A percentile compares a stretch with the other conserved stretches of the same genome.
phyloP scores from a whole-genome alignment of 2,888 invertebrate species.

The Andrena hattorfiana region DNA sequence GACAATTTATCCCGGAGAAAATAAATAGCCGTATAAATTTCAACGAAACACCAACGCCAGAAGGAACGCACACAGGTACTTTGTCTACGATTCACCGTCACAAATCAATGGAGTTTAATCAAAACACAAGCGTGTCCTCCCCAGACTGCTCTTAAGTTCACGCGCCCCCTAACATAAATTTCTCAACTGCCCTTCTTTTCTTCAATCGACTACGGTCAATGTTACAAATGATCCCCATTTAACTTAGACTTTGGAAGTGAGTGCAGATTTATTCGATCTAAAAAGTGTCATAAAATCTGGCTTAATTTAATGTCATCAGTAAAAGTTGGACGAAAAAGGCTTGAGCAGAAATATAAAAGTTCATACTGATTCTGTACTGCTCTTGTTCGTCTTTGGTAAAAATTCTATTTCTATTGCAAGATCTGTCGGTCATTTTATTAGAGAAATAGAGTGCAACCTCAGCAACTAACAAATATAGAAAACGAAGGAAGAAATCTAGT shows the following conservation, averaged over 20 bases:
- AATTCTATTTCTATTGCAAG: too few relatives aligned
- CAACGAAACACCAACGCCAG: conserved; percentile 1
- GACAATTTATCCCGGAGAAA: conserved; percentile 6
- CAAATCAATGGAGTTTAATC: conserved; percentile 60
- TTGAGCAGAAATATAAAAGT: too few relatives aligned
- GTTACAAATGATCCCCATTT: conserved; percentile 44
- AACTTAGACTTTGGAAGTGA: background rate
- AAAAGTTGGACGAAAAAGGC: too few relatives aligned
- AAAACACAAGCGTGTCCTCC: conserved; percentile 35
- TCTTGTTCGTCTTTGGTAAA: too few relatives aligned
- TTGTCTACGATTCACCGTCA: conserved; percentile 32
- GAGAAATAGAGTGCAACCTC: too few relatives aligned
- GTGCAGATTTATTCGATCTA: conserved; percentile 9
- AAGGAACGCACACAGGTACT: background rate
- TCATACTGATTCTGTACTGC: too few relatives aligned
- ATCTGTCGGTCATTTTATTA: too few relatives aligned
- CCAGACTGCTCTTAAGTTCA: background rate
- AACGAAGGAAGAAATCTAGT: too few relatives aligned
- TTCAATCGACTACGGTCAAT: conserved; percentile 12
- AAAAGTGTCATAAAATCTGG: background rate
- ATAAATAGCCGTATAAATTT: conserved; percentile 44
- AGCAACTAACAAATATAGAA: too few relatives aligned
- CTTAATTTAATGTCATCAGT: too few relatives aligned
- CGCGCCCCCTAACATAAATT: conserved; percentile 38
- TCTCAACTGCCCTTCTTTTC: conserved; percentile 4